These are phyloP conservation scores for Bovichtus diacanthus DNA, from an alignment of 2,797 vertebrate species.

Conservation along the genomic window DNA sequence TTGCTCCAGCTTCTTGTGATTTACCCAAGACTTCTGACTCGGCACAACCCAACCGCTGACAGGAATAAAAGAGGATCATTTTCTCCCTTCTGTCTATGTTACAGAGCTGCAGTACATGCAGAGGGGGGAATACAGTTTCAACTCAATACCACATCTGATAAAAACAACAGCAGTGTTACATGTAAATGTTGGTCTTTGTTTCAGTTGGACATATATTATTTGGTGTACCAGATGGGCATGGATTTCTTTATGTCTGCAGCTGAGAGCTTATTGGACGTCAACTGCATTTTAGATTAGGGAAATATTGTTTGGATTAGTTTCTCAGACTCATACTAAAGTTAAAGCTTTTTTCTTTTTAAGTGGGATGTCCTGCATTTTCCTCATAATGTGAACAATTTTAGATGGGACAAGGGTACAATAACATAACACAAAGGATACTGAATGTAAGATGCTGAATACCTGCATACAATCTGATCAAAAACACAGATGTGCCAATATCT, in stretches of 20 bases:
- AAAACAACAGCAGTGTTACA: conserved; percentile 3
- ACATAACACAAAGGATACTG: neutral
- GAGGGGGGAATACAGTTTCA: neutral
- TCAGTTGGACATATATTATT: neutral
- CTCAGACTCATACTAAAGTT: neutral
- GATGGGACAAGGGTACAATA: neutral
- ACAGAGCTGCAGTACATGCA: conserved; percentile 28
- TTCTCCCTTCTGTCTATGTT: conserved; percentile 27
- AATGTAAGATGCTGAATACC: neutral
- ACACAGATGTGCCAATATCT: neutral
- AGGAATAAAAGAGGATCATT: conserved; percentile 53
- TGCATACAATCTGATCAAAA: neutral
- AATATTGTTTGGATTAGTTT: neutral
- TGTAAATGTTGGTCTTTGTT: conserved; percentile 18
- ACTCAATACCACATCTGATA: neutral
- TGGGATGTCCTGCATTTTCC: neutral
- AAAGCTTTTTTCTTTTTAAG: neutral
- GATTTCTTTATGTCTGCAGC: neutral
- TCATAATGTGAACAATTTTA: neutral
- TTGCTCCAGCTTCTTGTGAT: conserved; percentile 30
- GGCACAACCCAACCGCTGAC: conserved; percentile 53
- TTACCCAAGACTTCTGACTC: conserved; percentile 63
- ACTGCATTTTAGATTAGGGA: neutral
- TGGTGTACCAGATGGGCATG: neutral
- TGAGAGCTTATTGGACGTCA: neutral